These are phyloP conservation scores for Numida meleagris DNA, from an alignment of 2,113 vertebrate species.

Conservation along the genomic window DNA sequence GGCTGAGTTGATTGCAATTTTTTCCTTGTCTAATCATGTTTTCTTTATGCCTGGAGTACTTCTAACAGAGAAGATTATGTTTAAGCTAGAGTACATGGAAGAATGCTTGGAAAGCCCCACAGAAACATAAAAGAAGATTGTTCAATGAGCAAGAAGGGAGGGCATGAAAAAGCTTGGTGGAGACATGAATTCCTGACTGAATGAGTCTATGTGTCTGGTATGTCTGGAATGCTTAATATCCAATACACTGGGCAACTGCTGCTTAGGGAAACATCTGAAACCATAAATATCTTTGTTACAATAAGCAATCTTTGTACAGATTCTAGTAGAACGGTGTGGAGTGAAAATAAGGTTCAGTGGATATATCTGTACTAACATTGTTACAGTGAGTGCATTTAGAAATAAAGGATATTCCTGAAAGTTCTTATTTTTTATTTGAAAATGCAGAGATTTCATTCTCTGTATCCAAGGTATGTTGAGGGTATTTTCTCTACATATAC, in stretches of 20 bases:
- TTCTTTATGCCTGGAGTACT: neutral
- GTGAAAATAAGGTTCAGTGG: neutral
- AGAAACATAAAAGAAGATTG: conserved; percentile 10
- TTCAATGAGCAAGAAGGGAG: neutral
- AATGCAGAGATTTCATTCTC: neutral
- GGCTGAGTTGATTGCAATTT: neutral
- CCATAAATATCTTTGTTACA: neutral
- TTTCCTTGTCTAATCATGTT: neutral
- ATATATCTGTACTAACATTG: neutral
- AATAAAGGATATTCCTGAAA: neutral
- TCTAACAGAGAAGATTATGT: neutral
- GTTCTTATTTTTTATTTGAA: neutral
- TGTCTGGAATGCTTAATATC: conserved; percentile 33
- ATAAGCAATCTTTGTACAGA: neutral
- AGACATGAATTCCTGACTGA: conserved; percentile 15
- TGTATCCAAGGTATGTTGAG: neutral
- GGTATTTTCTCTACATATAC: neutral
- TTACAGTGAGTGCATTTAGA: neutral
- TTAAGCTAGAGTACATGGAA: neutral
- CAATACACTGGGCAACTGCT: neutral
- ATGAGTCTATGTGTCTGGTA: conserved; percentile 29
- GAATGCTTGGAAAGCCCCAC: neutral
- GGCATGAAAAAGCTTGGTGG: neutral
- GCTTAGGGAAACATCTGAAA: conserved; percentile 25
- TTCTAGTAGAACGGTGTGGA: neutral